phyloP scores from a whole-genome alignment of 2,888 invertebrate genomes.

The Elgonia sp. region DNA sequence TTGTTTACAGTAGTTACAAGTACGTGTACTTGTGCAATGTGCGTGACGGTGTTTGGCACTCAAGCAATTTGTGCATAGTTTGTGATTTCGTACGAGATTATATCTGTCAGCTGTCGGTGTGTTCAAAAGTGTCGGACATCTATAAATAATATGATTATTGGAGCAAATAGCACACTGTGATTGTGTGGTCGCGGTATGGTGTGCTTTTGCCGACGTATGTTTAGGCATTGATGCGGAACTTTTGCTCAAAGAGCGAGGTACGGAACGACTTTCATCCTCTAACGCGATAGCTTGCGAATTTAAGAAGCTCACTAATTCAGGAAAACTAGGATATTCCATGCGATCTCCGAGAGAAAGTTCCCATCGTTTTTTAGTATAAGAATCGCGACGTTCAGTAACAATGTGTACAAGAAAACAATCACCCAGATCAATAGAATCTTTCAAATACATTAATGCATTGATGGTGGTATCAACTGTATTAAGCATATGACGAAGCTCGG shows the following conservation, averaged over 20 bases:
- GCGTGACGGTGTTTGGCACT: neutral
- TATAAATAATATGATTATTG: neutral
- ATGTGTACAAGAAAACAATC: neutral
- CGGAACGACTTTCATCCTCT: neutral
- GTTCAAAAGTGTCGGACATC: neutral
- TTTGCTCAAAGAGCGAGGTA: neutral
- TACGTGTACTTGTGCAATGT: no score
- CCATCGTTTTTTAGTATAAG: neutral
- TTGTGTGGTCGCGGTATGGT: neutral
- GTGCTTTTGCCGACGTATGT: neutral
- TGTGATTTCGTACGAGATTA: neutral
- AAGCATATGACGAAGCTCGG: neutral
- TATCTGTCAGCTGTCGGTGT: neutral
- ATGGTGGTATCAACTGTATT: neutral
- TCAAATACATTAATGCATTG: neutral
- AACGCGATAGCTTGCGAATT: neutral
- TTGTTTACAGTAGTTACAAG: no score
- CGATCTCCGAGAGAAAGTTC: no score
- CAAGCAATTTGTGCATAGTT: neutral
- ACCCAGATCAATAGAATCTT: conserved; percentile 12
- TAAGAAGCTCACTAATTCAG: neutral
- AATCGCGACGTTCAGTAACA: neutral
- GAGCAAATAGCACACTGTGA: neutral
- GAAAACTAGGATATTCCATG: neutral
- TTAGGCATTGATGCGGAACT: neutral